Base-by-base conservation (phyloP, 2,797 vertebrate genomes). In the Lycodopsis pacificus region DNA sequence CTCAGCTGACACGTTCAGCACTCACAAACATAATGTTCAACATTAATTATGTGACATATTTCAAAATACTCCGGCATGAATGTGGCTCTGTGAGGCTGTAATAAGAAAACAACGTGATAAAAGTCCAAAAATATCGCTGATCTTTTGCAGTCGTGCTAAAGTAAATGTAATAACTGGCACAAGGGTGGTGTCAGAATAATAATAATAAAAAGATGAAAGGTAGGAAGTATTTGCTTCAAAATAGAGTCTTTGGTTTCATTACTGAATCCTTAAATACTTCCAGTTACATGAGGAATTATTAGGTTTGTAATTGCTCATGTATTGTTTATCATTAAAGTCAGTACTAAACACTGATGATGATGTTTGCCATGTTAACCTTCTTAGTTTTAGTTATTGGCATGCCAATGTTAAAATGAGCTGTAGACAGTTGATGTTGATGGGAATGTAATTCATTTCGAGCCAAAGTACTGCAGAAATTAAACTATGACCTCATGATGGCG, bases 21-120 rank as follows among this genome's bases (percentile, higher is more conserved):
- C 42, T 62, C 44, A 68, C 63, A 73, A 79, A 63, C 58, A 76
- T 20, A 61, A 71, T 69, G 49, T 65, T 76, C 49, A 73, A 46
- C 57, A 66, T 73, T 27, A 75, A 57, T 73, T 59, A 56, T 44
- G 56, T 46, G 59, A 61, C 20, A 56, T 0, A 66, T 68, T 62
- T 65, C 14, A 62, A 48, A 73, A 64, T 57, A 22, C 13, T 76
- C 49, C 42, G 25, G 27, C 0, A 10, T 8, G 14, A 63, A 38
- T 42, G 7, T 67, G 17, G 15, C 54, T 69, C 17, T 57, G 42
- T 38, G 12, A 54, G 27, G 11, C 14, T 13, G 0, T 36, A 22
- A 38, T 36, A 65, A 2, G n/a, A 27, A 74, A 62, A 67, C 1
- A 14, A 59, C 34, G 11, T 14, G 12, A 48, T 27, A n/a, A 42